Evolutionary conservation across 1,140 invertebrate species (phyloP), one percentile per base, ranked within the genome.

Genomic region (Sitophilus oryzae): DNA sequence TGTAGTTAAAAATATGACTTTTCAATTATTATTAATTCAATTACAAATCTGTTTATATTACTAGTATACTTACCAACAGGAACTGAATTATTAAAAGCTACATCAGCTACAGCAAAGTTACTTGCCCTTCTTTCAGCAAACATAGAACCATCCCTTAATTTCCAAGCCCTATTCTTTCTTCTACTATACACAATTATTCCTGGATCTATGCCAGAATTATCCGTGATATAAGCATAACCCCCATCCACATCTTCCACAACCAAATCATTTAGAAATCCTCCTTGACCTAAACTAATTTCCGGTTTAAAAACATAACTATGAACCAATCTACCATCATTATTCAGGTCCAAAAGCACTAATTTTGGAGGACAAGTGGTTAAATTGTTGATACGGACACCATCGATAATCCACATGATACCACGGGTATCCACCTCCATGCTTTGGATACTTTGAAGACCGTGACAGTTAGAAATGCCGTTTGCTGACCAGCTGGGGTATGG

Each of bases 381-480:
- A 46, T 65, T 63, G 52, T 67, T 63, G 0, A 80, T 73, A 5
- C 80, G 72, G 0, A 83, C 83, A 11, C 80, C 79, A 60, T 88
- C 85, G 35, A 86, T 61, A 1, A 85, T 77, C 84, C 84, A 88
- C 80, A 88, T 82, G 0, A 82, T 70, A 2, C 82, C 84, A 18
- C 74, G 71, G 0, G 75, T 75, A 60, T 86, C 84, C 16, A 86
- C 82, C 66, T 86, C 84, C 62, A 86, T 76, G 58, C 79, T 81
- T 64, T 85, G 82, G 3, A 86, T 83, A 52, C 80, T 81, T 61
- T 87, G 84, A 18, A 88, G 74, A 1, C 80, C 77, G 1, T 60
- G 66, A 68, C 85, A 88, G 21, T 76, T 69, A 0, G 76, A 79
- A 0, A 30, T 11, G 10, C 82, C 45, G 64, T 88, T 85, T 71